Base-by-base conservation (phyloP, 2,113 vertebrate species). In the Syrmaticus mikado region DNA sequence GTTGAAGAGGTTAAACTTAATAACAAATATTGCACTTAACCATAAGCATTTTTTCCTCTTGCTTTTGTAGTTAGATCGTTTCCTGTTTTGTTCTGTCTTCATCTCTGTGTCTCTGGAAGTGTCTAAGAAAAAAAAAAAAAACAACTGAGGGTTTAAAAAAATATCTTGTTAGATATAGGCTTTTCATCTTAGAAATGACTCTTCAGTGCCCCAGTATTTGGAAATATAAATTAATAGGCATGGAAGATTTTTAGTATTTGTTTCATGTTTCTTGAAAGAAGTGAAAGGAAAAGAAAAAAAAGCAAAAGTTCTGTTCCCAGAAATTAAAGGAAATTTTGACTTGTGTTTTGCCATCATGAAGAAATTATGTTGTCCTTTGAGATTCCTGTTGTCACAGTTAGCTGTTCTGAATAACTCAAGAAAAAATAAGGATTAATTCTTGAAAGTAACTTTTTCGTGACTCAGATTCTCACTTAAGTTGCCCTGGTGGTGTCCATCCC, bases 71-170 rank as follows among this genome's bases (percentile, higher is more conserved):
- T 86, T 82, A 78, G 64, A n/a, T 58, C 1, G 4, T 87, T 93
- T 93, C 93, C 83, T 96, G 86, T 92, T 92, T 89, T 95, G 45
- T 88, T 89, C 48, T 66, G 46, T 82, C 82, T 84, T 93, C 57
- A 48, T 87, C 55, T 90, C 85, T 70, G 14, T 75, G 13, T 55
- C 36, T 83, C 34, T 95, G 72, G 41, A 93, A 91, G 34, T 83
- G 55, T 90, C 62, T 65, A 79, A 92, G 77, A 53, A 14, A 57
- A 53, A 67, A 87, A 81, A 34, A 38, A 25, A 13, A 11, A 53
- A 18, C 30, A 55, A 17, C 28, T 32, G 30, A 89, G 43, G 5
- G 34, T 74, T 87, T 89, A 45, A 12, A 64, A 74, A 75, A 53
- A 58, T 2, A 11, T 70, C 45, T 76, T 93, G 24, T 27, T 62